Conservation (phyloP, 2,113 vertebrate species). For the Picathartes gymnocephalus region DNA sequence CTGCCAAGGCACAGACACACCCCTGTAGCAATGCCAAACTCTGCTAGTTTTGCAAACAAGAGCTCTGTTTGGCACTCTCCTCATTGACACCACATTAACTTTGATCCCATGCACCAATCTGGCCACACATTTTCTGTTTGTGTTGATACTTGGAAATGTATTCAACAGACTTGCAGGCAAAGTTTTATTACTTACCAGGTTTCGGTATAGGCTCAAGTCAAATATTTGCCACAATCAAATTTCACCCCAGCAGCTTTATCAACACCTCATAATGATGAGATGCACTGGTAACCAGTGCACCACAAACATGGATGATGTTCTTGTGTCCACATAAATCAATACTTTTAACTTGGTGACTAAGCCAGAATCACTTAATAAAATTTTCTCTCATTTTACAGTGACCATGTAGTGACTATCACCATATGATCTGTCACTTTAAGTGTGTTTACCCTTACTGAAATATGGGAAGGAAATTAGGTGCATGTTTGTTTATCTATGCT, state of each 20-base stretch:
- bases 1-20: not conserved
- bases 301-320: not conserved
- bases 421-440: not conserved
- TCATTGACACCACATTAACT: not conserved
- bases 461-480: not conserved
- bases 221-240: not conserved
- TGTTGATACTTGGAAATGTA: not conserved
- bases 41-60: not conserved
- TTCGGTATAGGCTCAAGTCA: not conserved
- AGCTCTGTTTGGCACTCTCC: not conserved
- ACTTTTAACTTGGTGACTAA: not conserved
- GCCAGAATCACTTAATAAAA: not conserved
- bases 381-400: not conserved
- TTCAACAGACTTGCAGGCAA: not conserved
- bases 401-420: not conserved
- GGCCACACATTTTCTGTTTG: not conserved
- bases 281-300: not conserved
- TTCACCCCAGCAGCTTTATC: not conserved
- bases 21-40: not conserved
- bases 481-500: not conserved
- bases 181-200: not conserved
- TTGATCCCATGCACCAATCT: not conserved
- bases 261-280: not conserved
- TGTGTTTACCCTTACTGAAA: not conserved
- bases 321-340: not conserved